Percentiles rank a stretch among this genome's conserved stretches.
These are phyloP conservation scores for Peromyscus attwateri DNA, from an alignment of 2,797 vertebrate genomes.

Conservation along the genomic window DNA sequence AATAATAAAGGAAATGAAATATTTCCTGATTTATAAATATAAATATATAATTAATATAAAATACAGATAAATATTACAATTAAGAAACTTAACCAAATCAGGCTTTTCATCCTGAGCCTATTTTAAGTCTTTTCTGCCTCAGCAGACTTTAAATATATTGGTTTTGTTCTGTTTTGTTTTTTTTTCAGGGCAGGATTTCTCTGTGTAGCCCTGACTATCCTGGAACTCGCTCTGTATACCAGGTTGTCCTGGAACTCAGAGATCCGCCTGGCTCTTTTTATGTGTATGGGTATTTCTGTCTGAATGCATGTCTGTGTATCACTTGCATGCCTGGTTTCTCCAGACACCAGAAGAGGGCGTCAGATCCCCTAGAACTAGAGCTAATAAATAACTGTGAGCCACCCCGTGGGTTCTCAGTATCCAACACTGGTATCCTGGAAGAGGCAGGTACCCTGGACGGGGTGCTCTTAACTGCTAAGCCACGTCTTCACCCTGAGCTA, in stretches of 20 bases:
- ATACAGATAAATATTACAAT: not conserved
- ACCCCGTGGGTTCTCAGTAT: not conserved
- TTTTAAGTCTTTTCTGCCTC: not conserved
- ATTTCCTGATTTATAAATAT: not conserved
- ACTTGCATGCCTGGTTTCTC: not conserved
- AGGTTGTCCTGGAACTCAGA: not conserved
- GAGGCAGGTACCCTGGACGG: not conserved
- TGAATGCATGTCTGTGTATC: not conserved
- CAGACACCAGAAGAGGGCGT: not conserved
- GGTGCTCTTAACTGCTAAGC: not conserved
- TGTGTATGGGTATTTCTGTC: not conserved
- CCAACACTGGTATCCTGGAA: not conserved
- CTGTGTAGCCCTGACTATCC: not conserved
- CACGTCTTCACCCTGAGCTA: not conserved
- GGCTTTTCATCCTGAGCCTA: not conserved
- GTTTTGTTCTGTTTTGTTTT: not conserved
- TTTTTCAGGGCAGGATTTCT: not conserved
- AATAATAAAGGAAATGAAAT: not conserved
- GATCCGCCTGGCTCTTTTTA: not conserved
- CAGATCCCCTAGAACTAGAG: not conserved
- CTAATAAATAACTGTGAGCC: not conserved
- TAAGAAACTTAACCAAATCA: not conserved
- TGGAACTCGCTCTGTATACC: not conserved
- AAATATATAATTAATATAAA: not conserved
- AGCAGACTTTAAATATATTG: not conserved